These are phyloP conservation scores for Stichodactyla helianthus DNA, from an alignment of 64 coral and sea anemone genomes.

Conservation along the genomic window DNA sequence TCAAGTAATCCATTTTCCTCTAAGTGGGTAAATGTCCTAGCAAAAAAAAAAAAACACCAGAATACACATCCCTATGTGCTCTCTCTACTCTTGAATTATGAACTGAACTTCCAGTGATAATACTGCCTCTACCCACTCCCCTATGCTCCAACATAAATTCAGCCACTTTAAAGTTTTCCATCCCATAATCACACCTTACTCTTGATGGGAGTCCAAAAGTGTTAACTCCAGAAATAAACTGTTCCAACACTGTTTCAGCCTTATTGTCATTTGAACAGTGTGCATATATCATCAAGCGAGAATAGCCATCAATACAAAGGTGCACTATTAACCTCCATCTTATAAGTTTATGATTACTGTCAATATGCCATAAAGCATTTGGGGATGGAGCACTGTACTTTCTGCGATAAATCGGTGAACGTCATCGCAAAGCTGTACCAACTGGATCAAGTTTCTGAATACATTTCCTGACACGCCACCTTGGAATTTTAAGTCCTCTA, in stretches of 20 bases:
- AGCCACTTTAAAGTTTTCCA: constrained; percentile 45
- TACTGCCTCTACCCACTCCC: background rate
- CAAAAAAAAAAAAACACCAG: constrained; percentile 55
- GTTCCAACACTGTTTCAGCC: constrained; percentile 45
- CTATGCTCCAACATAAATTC: constrained; percentile 47
- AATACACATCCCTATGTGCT: constrained; percentile 22
- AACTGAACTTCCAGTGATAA: constrained; percentile 35
- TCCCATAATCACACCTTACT: constrained; percentile 23
- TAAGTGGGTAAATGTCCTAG: constrained; percentile 52
- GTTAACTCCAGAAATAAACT: constrained; percentile 13
- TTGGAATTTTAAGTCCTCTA: too few relatives aligned
- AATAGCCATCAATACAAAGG: too few relatives aligned
- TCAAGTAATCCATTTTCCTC: constrained; percentile 55
- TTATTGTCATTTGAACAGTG: too few relatives aligned
- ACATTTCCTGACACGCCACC: too few relatives aligned
- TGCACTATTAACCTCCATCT: too few relatives aligned
- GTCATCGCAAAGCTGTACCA: too few relatives aligned
- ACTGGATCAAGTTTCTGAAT: too few relatives aligned
- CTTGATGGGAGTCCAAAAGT: constrained; percentile 36
- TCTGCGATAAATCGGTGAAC: too few relatives aligned
- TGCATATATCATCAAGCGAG: too few relatives aligned
- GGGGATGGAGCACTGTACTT: too few relatives aligned
- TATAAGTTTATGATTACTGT: too few relatives aligned
- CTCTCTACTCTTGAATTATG: constrained; percentile 37
- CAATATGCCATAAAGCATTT: too few relatives aligned